A percentile compares a stretch with the other conserved stretches of the same genome.
These are phyloP conservation scores for Lineus longissimus DNA, from an alignment of 1,140 invertebrate genomes.

Conservation along the genomic window DNA sequence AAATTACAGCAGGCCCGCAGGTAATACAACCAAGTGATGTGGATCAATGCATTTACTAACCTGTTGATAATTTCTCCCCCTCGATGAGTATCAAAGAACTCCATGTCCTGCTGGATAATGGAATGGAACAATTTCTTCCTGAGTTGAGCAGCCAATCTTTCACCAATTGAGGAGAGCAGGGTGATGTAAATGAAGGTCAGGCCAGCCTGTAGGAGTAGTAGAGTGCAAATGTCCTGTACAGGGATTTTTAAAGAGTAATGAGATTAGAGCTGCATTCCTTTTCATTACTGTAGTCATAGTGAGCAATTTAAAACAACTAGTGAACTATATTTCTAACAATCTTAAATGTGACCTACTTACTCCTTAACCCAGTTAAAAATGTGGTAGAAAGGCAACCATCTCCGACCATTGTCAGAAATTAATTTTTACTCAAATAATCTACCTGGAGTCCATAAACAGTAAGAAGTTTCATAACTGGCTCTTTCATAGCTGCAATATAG, in stretches of 20 bases:
- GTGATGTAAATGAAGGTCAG: constrained; percentile 89
- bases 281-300: too few species aligned
- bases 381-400: too few species aligned
- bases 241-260: neutral
- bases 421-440: neutral
- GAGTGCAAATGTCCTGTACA: neutral
- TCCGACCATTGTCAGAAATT: too few species aligned
- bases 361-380: too few species aligned
- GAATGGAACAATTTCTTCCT: constrained; percentile 77
- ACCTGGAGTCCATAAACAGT: constrained; percentile 69
- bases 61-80: constrained; percentile 88
- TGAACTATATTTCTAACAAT: too few species aligned
- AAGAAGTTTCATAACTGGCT: constrained; percentile 65
- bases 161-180: constrained; percentile 78
- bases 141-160: constrained; percentile 76
- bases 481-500: constrained; percentile 64
- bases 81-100: constrained; percentile 85
- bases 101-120: constrained; percentile 81
- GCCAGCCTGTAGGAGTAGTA: constrained; percentile 63
- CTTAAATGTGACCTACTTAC: too few species aligned
- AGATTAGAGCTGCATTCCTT: neutral
- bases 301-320: neutral
- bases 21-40: too few species aligned
- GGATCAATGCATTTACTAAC: constrained; percentile 46
- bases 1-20: too few species aligned